These are phyloP conservation scores for Brachionus paranguensis DNA, from an alignment of 1,140 invertebrate species.

Conservation along the genomic window DNA sequence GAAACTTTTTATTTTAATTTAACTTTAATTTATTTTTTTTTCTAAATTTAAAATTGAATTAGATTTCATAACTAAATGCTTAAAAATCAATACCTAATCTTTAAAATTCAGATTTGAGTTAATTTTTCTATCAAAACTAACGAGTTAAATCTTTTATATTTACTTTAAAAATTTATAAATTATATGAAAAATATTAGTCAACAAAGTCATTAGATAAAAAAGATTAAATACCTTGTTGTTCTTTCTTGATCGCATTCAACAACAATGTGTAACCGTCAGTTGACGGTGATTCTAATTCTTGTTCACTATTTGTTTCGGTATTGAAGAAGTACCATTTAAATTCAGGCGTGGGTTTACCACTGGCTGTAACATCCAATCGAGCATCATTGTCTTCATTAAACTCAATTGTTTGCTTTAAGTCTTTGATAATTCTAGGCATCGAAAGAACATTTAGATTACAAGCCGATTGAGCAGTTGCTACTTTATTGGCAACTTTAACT, in stretches of 20 bases:
- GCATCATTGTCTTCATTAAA: background rate
- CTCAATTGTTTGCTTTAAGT: conserved; percentile 8
- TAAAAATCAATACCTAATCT: no score
- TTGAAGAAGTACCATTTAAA: conserved; percentile 37
- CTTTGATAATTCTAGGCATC: conserved; percentile 11
- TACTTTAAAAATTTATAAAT: no score
- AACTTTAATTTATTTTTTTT: no score
- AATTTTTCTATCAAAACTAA: no score
- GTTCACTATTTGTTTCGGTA: conserved; percentile 18
- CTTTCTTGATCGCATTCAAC: conserved; percentile 1
- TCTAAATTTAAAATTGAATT: no score
- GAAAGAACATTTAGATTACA: background rate
- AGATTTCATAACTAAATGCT: no score
- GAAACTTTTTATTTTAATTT: no score
- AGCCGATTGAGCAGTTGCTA: background rate
- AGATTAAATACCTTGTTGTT: background rate
- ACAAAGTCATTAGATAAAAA: background rate
- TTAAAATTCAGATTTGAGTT: no score
- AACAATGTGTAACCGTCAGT: background rate
- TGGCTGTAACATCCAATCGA: background rate
- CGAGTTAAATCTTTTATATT: no score
- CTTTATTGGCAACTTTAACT: conserved; percentile 35
- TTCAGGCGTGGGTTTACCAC: conserved; percentile 27
- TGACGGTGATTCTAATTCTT: background rate
- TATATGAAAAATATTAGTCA: background rate